Base-by-base conservation (phyloP, 2,888 invertebrate species). In the Calliopum simillimum region DNA sequence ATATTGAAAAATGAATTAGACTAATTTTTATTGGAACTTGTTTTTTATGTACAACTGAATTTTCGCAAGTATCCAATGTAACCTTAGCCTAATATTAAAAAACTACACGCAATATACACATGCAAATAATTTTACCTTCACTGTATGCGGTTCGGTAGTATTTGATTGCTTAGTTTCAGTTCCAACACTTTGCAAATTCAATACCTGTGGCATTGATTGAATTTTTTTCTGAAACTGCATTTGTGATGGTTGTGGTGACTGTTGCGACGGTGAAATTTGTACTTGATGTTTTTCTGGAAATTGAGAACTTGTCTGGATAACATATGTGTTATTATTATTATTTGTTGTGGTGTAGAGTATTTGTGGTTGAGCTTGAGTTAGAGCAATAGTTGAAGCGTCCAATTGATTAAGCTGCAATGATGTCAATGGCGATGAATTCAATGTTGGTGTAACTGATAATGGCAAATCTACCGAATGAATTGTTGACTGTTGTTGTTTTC, bases 101-200 rank as follows among this genome's bases (percentile, higher is more conserved):
- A n/a, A n/a, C n/a, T n/a, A n/a, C n/a, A n/a, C n/a, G n/a, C n/a
- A n/a, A n/a, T n/a, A n/a, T n/a, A n/a, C n/a, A n/a, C n/a, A n/a
- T n/a, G n/a, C n/a, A n/a, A n/a, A n/a, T n/a, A n/a, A 53, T 16
- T 33, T 41, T 70, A 70, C 70, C 70, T 70, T 65, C 14, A 49
- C 53, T 51, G 55, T 64, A 5, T 44, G 19, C 23, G 46, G 44
- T 33, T 25, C 33, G 41, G 53, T 13, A 12, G 33, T n/a, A 25
- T 33, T 67, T 21, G 16, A 41, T 19, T 44, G 51, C 47, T 69
- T 67, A 19, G 33, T 44, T 44, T 69, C 68, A 55, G 72, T 41
- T 11, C 64, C 68, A 14, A 80, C 72, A 72, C 76, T 81, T 74
- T 83, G 84, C 13, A 84, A 78, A 23, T 82, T 80, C 68, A 85